These are phyloP conservation scores for Lithophane leautieri DNA, from an alignment of 2,888 invertebrate genomes.

Conservation along the genomic window DNA sequence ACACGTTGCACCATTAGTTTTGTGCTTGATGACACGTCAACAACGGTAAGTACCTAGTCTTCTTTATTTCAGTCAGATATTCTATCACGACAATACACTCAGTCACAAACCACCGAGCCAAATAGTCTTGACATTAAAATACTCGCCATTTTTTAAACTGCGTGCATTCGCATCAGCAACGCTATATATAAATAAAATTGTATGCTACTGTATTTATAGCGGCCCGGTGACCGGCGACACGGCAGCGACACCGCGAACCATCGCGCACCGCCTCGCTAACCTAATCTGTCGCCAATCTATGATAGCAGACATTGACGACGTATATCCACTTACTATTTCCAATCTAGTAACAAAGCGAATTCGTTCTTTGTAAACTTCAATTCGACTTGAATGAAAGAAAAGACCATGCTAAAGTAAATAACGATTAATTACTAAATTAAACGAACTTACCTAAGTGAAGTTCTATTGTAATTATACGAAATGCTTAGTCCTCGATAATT, in stretches of 20 bases:
- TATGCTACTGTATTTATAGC: slow-evolving; percentile 43
- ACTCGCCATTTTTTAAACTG: slow-evolving; percentile 34
- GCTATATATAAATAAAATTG: slow-evolving; percentile 19
- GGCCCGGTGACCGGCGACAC: neutral
- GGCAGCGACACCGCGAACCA: neutral
- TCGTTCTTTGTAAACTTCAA: neutral
- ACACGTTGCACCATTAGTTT: neutral
- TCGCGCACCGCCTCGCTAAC: neutral
- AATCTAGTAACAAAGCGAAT: neutral
- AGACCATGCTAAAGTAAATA: no score
- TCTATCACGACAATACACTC: slow-evolving; percentile 24
- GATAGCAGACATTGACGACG: neutral
- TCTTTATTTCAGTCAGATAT: neutral
- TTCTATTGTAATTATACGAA: no score
- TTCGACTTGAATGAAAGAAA: neutral
- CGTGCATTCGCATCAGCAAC: slow-evolving; percentile 20
- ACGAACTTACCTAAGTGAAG: no score
- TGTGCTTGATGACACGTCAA: neutral
- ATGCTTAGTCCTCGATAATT: no score
- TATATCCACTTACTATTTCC: neutral
- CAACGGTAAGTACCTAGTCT: neutral
- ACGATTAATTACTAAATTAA: no score
- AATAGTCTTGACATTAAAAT: slow-evolving; percentile 42
- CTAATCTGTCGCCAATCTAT: neutral
- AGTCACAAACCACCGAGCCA: slow-evolving; percentile 30